Evolutionary conservation across 1,140 invertebrate species (phyloP).

Genomic region (Philotrypesis tridentata): DNA sequence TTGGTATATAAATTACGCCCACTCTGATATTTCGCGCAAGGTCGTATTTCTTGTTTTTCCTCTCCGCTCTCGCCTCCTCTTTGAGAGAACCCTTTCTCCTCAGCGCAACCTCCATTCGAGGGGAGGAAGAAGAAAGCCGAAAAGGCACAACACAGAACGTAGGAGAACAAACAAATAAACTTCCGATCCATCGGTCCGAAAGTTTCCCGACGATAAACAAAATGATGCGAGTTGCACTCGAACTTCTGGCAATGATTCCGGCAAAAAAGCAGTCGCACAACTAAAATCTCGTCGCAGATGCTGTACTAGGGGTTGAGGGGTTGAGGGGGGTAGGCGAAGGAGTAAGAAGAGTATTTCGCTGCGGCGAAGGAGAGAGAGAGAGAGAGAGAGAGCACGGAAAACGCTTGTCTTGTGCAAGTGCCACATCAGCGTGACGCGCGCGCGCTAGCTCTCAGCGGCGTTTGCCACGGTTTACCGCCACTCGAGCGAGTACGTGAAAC

Average conservation of each 20-base stretch:
- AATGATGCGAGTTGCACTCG: neutral
- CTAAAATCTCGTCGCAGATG: neutral
- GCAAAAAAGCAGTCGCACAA: neutral
- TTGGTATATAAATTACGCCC: neutral
- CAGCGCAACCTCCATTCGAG: no score
- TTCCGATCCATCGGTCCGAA: neutral
- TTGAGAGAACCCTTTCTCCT: no score
- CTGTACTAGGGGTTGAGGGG: no score
- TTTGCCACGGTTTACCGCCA: conserved; percentile 28
- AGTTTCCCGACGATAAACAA: neutral
- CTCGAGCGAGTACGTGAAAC: conserved; percentile 25
- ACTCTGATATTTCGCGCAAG: neutral
- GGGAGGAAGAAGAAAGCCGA: no score
- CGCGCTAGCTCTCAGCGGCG: neutral
- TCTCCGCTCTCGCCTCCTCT: no score
- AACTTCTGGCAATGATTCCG: neutral
- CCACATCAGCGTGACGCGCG: conserved; percentile 21
- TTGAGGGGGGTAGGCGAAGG: neutral
- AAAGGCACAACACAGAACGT: neutral
- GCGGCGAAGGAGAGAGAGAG: neutral
- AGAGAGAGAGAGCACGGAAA: neutral
- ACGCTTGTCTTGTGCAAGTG: conserved; percentile 23
- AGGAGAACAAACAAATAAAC: neutral
- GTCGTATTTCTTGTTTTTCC: neutral
- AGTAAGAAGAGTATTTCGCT: neutral